phyloP scores from a whole-genome alignment of 2,113 vertebrate genomes.

The Motacilla alba region DNA sequence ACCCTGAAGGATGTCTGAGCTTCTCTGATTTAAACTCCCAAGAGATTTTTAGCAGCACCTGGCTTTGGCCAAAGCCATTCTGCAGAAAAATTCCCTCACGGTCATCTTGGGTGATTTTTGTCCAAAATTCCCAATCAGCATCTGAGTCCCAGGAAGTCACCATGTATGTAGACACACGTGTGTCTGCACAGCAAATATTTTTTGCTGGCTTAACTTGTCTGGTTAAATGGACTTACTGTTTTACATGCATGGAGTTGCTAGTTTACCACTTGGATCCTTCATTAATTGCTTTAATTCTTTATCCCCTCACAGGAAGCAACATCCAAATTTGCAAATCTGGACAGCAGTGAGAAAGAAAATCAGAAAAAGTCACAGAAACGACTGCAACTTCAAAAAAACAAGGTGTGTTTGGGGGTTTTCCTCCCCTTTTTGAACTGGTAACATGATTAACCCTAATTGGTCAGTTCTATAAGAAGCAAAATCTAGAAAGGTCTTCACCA shows the following conservation, averaged over 20 bases:
- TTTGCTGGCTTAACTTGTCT: background rate
- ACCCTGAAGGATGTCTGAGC: background rate
- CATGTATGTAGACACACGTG: rapidly evolving
- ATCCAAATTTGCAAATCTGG: conserved; percentile 93
- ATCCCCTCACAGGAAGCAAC: conserved; percentile 84
- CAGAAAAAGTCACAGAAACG: conserved; percentile 91
- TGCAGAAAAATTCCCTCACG: background rate
- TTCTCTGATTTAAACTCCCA: background rate
- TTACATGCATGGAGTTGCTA: background rate
- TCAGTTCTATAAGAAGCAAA: background rate
- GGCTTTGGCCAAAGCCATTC: background rate
- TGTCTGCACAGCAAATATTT: background rate
- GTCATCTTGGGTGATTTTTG: background rate
- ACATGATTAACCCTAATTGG: background rate
- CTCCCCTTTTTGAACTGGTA: background rate
- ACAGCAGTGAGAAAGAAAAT: conserved; percentile 91
- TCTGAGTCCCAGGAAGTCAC: background rate
- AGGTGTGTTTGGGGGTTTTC: conserved; percentile 71
- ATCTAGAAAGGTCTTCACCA: background rate
- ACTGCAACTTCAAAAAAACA: conserved; percentile 89
- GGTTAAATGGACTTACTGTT: background rate
- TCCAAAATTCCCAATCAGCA: background rate
- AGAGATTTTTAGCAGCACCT: background rate
- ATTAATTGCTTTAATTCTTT: background rate
- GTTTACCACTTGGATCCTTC: background rate